phyloP scores from a whole-genome alignment of 2,888 invertebrate genomes.

The Lymantria dispar region DNA sequence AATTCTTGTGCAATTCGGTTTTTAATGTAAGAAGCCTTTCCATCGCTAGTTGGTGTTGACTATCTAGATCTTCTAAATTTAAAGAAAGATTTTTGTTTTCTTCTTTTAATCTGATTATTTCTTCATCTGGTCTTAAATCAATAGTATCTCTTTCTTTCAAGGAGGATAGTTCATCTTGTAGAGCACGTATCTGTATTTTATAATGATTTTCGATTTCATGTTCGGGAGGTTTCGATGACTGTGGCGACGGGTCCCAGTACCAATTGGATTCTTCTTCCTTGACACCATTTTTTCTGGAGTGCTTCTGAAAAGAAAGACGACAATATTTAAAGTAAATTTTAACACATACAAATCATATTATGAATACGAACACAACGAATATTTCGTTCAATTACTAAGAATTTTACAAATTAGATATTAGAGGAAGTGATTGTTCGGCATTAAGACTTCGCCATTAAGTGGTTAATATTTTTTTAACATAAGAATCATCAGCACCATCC shows the following conservation, averaged over 20 bases:
- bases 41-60: constrained; percentile 87
- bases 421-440: no score
- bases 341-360: no score
- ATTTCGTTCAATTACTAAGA: no score
- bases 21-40: constrained; percentile 80
- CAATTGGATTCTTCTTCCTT: constrained; percentile 75
- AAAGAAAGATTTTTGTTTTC: constrained; percentile 81
- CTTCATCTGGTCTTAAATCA: constrained; percentile 57
- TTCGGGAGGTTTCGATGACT: constrained; percentile 37
- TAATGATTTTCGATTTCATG: constrained; percentile 50
- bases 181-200: constrained; percentile 57
- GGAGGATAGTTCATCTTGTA: constrained; percentile 70
- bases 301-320: constrained; percentile 63
- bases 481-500: no score
- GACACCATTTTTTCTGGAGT: constrained; percentile 67
- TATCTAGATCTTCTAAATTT: constrained; percentile 88
- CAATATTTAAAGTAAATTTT: background rate
- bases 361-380: no score
- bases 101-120: constrained; percentile 75
- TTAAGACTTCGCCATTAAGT: no score
- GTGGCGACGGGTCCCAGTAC: constrained; percentile 78
- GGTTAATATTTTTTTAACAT: no score
- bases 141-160: constrained; percentile 53
- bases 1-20: constrained; percentile 78
- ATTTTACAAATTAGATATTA: no score